Conservation (phyloP, 2,888 invertebrate species). For the Thelaira solivaga region DNA sequence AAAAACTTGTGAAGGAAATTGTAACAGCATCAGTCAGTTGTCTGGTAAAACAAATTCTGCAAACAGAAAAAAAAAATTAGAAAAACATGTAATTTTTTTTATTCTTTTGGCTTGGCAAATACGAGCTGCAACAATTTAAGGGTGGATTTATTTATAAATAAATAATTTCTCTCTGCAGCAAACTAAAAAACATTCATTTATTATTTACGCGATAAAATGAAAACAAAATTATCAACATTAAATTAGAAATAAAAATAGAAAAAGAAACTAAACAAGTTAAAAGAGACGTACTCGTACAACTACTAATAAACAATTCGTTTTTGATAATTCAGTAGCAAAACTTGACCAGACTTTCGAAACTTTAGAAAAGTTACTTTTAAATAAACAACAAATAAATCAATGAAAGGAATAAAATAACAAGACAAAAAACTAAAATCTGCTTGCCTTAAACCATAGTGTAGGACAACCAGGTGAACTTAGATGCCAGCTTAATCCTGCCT, state of each 20-base stretch:
- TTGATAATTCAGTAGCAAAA: constrained; percentile 22
- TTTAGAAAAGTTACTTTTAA: no score
- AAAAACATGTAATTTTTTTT: background rate
- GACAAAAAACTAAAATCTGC: no score
- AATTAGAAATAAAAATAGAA: constrained; percentile 6
- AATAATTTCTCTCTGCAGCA: constrained; percentile 17
- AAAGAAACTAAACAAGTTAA: background rate
- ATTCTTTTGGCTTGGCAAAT: background rate
- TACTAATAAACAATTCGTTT: constrained; percentile 28
- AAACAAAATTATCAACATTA: constrained; percentile 1
- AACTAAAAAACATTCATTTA: constrained; percentile 12
- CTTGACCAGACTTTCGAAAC: background rate
- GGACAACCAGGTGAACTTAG: no score
- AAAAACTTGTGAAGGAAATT: constrained; percentile 27
- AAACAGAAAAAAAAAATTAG: background rate
- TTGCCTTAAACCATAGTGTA: no score
- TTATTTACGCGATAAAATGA: constrained; percentile 40
- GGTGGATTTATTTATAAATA: constrained; percentile 8
- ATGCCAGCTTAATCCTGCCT: no score
- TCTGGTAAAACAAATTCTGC: constrained; percentile 18
- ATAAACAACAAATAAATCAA: background rate
- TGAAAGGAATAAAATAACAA: background rate
- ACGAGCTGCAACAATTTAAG: no score
- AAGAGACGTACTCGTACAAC: background rate
- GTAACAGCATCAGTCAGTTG: constrained; percentile 69